phyloP scores from a whole-genome alignment of 2,113 vertebrate genomes.

The Saccopteryx leptura region DNA sequence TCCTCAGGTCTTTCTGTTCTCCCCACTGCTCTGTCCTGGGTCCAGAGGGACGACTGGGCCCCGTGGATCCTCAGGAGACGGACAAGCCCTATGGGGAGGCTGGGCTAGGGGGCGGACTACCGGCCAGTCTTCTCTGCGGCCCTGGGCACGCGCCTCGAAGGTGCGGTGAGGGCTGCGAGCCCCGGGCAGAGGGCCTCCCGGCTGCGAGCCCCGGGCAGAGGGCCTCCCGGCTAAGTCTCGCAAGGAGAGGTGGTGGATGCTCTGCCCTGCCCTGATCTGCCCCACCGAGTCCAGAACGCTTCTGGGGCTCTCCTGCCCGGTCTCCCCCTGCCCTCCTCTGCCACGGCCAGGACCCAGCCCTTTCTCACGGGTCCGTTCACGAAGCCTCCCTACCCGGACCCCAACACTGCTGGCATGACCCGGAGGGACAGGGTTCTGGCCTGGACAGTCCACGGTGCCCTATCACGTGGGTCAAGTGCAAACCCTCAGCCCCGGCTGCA shows the following conservation, averaged over 20 bases:
- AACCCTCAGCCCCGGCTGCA: neutral
- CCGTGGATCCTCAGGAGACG: neutral
- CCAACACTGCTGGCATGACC: neutral
- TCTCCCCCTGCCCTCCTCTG: neutral
- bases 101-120: neutral
- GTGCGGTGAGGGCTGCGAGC: fast-evolving
- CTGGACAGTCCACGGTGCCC: neutral
- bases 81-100: neutral
- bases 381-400: neutral
- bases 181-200: fast-evolving
- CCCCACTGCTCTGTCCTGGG: neutral
- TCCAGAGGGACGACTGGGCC: neutral
- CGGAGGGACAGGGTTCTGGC: neutral
- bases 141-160: fast-evolving
- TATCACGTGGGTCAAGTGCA: fast-evolving
- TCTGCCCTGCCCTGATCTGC: neutral
- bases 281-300: neutral
- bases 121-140: neutral
- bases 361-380: neutral
- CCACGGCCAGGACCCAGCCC: neutral
- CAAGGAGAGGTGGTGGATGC: neutral
- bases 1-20: neutral
- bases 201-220: fast-evolving
- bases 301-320: neutral
- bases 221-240: neutral